phyloP scores from a whole-genome alignment of 2,888 invertebrate genomes.

The Sarcophaga rosellei region DNA sequence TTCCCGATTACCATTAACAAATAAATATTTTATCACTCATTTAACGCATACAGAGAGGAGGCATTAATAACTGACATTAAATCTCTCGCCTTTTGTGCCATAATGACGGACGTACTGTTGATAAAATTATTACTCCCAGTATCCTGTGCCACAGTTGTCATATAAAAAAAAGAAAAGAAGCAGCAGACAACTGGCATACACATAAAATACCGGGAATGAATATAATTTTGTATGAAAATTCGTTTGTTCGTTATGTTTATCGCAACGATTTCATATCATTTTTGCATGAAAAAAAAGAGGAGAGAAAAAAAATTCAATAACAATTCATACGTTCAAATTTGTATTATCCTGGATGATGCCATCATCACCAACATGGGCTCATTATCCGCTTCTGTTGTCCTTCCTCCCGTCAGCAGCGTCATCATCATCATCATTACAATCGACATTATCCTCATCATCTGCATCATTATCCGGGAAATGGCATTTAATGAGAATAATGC shows the following conservation, averaged over 20 bases:
- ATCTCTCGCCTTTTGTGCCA: neutral
- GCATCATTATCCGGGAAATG: neutral
- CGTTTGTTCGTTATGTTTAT: neutral
- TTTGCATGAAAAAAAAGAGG: neutral
- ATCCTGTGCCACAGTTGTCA: neutral
- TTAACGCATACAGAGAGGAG: neutral
- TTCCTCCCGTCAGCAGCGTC: neutral
- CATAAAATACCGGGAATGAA: neutral
- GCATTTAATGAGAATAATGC: slow-evolving; percentile 6
- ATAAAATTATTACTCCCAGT: neutral
- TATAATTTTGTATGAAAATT: neutral
- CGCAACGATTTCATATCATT: neutral
- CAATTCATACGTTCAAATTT: slow-evolving; percentile 11
- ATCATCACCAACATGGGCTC: neutral
- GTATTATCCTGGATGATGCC: neutral
- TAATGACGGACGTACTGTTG: neutral
- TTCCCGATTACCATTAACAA: neutral
- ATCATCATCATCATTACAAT: neutral
- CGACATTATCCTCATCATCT: neutral
- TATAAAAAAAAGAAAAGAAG: neutral
- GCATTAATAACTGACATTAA: neutral
- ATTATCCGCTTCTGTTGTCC: neutral
- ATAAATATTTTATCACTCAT: neutral
- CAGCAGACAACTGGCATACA: neutral
- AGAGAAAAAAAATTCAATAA: slow-evolving; percentile 7